A percentile compares a stretch with the other conserved stretches of the same genome.
Conservation (phyloP, 2,797 vertebrate species). For the Falco berigora region DNA sequence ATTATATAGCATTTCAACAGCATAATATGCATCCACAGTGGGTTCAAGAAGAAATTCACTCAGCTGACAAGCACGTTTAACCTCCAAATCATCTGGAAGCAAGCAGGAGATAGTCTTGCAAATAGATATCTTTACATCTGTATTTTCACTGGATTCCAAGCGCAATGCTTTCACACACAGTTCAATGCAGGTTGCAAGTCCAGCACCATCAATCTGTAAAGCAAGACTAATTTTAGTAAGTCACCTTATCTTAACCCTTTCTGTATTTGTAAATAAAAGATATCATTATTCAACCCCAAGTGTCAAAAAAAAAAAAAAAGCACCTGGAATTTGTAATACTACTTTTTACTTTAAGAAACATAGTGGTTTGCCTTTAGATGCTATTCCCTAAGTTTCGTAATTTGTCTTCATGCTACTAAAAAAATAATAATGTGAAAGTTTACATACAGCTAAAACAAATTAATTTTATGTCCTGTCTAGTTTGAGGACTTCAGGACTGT, state of each 20-base stretch:
- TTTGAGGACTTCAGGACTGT: background rate
- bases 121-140: slow-evolving; percentile 88
- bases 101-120: slow-evolving; percentile 97
- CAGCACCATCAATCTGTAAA: slow-evolving; percentile 80
- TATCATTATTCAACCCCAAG: background rate
- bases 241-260: background rate
- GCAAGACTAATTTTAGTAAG: slow-evolving; percentile 40
- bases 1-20: slow-evolving; percentile 95
- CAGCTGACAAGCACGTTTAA: slow-evolving; percentile 95
- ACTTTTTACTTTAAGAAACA: background rate
- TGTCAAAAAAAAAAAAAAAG: background rate
- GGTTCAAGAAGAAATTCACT: slow-evolving; percentile 96
- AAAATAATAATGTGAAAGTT: background rate
- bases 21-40: slow-evolving; percentile 95
- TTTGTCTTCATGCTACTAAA: background rate
- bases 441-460: background rate
- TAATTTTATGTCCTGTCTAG: background rate
- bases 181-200: slow-evolving; percentile 89
- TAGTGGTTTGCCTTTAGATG: background rate
- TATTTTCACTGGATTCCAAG: slow-evolving; percentile 86
- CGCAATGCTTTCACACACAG: slow-evolving; percentile 90
- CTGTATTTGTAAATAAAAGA: background rate
- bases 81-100: slow-evolving; percentile 91
- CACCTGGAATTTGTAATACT: background rate
- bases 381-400: background rate